A percentile compares a stretch with the other conserved stretches of the same genome.
Conservation (phyloP, 2,113 vertebrate species). For the Myotis yumanensis region DNA sequence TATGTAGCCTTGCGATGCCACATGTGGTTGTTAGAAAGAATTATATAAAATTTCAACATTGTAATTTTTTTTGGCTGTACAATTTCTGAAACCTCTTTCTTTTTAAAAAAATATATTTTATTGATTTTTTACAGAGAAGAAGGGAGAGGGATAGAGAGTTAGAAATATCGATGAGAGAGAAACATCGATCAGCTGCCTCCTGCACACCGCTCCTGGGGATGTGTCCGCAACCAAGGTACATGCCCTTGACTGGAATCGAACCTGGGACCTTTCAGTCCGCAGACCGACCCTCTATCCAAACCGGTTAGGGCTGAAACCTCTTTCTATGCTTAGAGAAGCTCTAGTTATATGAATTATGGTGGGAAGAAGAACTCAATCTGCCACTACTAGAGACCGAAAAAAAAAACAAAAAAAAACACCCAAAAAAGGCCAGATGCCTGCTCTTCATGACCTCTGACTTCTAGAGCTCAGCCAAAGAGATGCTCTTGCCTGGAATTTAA, state of each 20-base stretch:
- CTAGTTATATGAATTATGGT: neutral
- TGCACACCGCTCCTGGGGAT: too few relatives aligned
- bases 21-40: neutral
- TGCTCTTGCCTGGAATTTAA: neutral
- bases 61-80: neutral
- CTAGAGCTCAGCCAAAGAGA: neutral
- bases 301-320: neutral
- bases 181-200: too few relatives aligned
- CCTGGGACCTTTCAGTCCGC: too few relatives aligned
- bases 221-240: too few relatives aligned
- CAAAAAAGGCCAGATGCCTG: neutral
- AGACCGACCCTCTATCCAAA: too few relatives aligned
- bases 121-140: too few relatives aligned
- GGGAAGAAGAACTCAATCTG: neutral
- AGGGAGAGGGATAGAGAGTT: too few relatives aligned
- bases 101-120: too few relatives aligned
- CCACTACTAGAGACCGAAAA: neutral
- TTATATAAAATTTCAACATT: neutral
- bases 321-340: neutral
- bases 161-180: too few relatives aligned
- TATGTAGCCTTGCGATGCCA: neutral
- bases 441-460: neutral
- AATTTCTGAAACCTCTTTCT: neutral
- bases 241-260: too few relatives aligned
- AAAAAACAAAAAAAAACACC: neutral